Evolutionary conservation across 2,113 vertebrate species (phyloP).

Genomic region (Phaethornis superciliosus): DNA sequence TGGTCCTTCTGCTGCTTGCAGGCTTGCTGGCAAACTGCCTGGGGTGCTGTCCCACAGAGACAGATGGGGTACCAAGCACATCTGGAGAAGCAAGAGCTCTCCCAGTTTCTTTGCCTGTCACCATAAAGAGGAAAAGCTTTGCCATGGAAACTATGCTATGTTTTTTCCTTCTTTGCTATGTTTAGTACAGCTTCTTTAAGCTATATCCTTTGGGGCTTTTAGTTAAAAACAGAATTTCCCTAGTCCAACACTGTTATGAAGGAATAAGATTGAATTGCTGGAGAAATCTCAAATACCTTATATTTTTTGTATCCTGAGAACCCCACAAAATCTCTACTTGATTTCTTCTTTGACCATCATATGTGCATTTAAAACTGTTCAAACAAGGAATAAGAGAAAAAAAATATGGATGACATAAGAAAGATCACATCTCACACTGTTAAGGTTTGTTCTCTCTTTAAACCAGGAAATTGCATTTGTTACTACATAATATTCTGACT

Average conservation of each 20-base stretch:
- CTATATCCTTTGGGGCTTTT: not conserved
- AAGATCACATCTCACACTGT: not conserved
- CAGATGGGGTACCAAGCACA: not conserved
- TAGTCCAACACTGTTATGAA: not conserved
- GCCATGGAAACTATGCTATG: not conserved
- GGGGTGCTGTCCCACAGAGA: not conserved
- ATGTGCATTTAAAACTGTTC: not conserved
- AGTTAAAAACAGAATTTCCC: not conserved
- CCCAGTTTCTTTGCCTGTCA: not conserved
- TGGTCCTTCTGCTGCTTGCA: not conserved
- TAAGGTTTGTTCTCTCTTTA: not conserved
- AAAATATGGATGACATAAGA: not conserved
- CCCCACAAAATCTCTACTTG: not conserved
- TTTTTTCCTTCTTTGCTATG: not conserved
- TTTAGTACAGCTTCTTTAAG: not conserved
- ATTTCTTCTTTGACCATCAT: not conserved
- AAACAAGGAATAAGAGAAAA: not conserved
- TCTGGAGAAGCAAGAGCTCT: not conserved
- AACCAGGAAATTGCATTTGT: not conserved
- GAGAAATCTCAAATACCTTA: not conserved
- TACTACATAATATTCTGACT: not conserved
- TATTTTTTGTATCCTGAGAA: not conserved
- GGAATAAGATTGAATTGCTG: not conserved
- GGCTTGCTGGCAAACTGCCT: not conserved
- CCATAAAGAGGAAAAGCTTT: not conserved